phyloP scores from a whole-genome alignment of 2,888 invertebrate species.

The Nymphalis c-album region DNA sequence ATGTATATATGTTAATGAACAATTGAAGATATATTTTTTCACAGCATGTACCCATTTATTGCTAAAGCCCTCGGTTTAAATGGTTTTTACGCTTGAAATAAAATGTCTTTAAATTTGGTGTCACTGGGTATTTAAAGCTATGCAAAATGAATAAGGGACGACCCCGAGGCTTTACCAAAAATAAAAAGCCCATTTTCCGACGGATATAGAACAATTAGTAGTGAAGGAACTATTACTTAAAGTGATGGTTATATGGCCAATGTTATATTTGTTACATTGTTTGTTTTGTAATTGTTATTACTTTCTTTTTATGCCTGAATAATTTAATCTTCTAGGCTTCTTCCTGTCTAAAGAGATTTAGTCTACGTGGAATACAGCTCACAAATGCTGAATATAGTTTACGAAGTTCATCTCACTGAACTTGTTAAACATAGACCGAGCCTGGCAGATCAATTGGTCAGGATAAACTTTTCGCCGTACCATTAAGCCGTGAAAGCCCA shows the following conservation, averaged over 20 bases:
- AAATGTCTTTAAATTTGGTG: conserved; percentile 4
- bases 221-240: not conserved
- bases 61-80: not conserved
- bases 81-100: not conserved
- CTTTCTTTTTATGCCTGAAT: not conserved
- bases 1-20: too few relatives aligned
- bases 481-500: conserved; percentile 53
- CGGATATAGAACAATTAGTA: not conserved
- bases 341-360: not conserved
- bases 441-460: conserved; percentile 40
- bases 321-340: not conserved
- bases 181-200: not conserved
- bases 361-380: not conserved
- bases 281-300: too few relatives aligned
- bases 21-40: too few relatives aligned
- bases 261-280: too few relatives aligned
- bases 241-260: not conserved
- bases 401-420: conserved; percentile 9
- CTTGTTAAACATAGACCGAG: not conserved
- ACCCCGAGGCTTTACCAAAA: not conserved
- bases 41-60: not conserved
- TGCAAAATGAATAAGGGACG: not conserved
- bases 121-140: not conserved
- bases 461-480: conserved; percentile 46
- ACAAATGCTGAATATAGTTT: conserved; percentile 21